Evolutionary conservation across 2,113 vertebrate genomes (phyloP).

Genomic region (Tragelaphus buxtoni): DNA sequence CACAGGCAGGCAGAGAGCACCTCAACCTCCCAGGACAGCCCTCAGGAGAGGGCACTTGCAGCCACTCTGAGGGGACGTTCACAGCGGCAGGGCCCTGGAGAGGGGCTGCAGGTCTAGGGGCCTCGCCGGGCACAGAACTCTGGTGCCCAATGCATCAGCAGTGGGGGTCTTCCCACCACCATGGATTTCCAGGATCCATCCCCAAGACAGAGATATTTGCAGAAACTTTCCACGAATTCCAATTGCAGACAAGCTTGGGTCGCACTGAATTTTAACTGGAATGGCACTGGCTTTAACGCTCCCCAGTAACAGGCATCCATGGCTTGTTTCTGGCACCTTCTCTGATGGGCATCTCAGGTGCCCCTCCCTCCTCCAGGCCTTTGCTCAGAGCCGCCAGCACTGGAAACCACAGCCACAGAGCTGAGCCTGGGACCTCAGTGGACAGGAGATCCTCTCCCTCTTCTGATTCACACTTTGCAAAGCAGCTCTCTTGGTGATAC

Average conservation of each 20-base stretch:
- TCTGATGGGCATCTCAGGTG: fast-evolving
- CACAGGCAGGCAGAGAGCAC: background rate
- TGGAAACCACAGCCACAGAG: background rate
- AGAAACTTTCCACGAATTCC: background rate
- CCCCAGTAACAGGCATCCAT: fast-evolving
- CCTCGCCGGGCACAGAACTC: fast-evolving
- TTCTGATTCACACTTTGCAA: background rate
- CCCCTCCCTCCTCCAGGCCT: too few species aligned
- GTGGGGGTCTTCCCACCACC: background rate
- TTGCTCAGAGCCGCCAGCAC: too few species aligned
- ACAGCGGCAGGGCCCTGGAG: fast-evolving
- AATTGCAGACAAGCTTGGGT: background rate
- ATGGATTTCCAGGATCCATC: background rate
- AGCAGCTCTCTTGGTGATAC: background rate
- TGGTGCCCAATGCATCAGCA: background rate
- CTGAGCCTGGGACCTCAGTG: fast-evolving
- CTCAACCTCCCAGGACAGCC: fast-evolving
- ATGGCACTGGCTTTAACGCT: background rate
- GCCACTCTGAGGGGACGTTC: fast-evolving
- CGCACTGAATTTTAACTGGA: background rate
- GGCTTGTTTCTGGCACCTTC: background rate
- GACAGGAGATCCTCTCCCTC: too few species aligned
- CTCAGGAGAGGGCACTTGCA: background rate
- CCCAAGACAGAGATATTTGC: background rate
- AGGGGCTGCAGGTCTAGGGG: fast-evolving